Evolutionary conservation across 2,797 vertebrate species (phyloP).

Genomic region (Eptatretus atami): DNA sequence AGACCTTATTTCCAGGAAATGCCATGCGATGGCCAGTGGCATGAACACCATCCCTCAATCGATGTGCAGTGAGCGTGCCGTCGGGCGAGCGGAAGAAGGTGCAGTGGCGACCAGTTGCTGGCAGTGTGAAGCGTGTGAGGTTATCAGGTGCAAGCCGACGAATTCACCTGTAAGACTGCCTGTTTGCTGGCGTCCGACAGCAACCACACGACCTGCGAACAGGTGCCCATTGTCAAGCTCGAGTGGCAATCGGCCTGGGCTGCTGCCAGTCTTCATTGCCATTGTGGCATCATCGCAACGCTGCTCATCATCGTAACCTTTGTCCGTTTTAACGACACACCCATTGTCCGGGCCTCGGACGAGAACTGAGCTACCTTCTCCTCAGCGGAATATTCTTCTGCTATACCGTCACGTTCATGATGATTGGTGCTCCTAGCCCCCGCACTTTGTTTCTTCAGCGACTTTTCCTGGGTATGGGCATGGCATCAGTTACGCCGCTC

Average conservation of each 20-base stretch:
- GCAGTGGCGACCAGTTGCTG: slow-evolving; percentile 74
- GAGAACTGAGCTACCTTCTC: slow-evolving; percentile 73
- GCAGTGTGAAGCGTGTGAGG: slow-evolving; percentile 72
- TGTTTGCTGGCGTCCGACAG: slow-evolving; percentile 47
- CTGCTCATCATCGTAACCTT: slow-evolving; percentile 56
- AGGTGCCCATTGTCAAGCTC: slow-evolving; percentile 64
- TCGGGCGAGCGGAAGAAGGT: slow-evolving; percentile 53
- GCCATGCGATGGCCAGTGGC: slow-evolving; percentile 44
- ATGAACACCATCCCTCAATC: slow-evolving; percentile 34
- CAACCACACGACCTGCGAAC: slow-evolving; percentile 56
- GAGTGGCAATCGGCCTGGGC: slow-evolving; percentile 86
- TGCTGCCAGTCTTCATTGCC: slow-evolving; percentile 52
- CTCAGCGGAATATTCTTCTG: slow-evolving; percentile 78
- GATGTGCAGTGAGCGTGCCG: slow-evolving; percentile 64
- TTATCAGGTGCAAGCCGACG: slow-evolving; percentile 70
- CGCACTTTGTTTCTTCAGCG: slow-evolving; percentile 43
- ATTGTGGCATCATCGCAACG: slow-evolving; percentile 48
- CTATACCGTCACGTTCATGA: slow-evolving; percentile 69
- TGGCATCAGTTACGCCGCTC: slow-evolving; percentile 79
- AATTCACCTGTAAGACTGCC: slow-evolving; percentile 57
- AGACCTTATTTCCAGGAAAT: slow-evolving; percentile 19
- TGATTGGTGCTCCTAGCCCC: slow-evolving; percentile 51
- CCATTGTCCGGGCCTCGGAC: slow-evolving; percentile 67
- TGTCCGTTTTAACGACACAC: slow-evolving; percentile 66
- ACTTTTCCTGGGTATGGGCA: slow-evolving; percentile 65